These are phyloP conservation scores for Sycophila sp. DNA, from an alignment of 1,140 invertebrate species.

Conservation along the genomic window DNA sequence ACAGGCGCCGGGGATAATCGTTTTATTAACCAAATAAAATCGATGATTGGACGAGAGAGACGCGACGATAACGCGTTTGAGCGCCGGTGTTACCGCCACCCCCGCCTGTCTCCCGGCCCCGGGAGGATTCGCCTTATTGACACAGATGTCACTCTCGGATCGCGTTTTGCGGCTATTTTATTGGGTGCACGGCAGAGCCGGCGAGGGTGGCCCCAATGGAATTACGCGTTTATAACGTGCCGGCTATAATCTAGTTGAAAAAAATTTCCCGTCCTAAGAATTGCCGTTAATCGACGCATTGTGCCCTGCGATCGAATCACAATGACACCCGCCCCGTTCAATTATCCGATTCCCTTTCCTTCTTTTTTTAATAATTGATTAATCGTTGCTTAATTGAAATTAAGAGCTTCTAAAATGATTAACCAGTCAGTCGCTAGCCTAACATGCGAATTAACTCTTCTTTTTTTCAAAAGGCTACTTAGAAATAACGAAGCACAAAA, in stretches of 20 bases:
- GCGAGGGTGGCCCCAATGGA: constrained; percentile 43
- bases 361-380: too few relatives aligned
- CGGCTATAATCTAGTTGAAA: too few relatives aligned
- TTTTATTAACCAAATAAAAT: constrained; percentile 67
- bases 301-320: background rate
- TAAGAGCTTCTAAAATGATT: too few relatives aligned
- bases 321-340: background rate
- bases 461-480: too few relatives aligned
- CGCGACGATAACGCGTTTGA: constrained; percentile 55
- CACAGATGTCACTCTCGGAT: constrained; percentile 61
- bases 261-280: background rate
- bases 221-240: constrained; percentile 40
- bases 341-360: too few relatives aligned
- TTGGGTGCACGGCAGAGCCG: constrained; percentile 31
- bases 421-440: too few relatives aligned
- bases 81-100: too few relatives aligned
- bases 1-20: constrained; percentile 57
- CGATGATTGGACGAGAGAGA: constrained; percentile 60
- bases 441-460: too few relatives aligned
- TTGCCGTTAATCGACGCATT: constrained; percentile 10
- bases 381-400: too few relatives aligned
- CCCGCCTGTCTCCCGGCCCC: constrained; percentile 23
- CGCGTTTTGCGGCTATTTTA: constrained; percentile 43
- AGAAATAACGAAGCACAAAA: too few relatives aligned
- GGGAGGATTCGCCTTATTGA: constrained; percentile 61